Conservation (phyloP, 2,797 vertebrate genomes). For the Enteromius mattozi region DNA sequence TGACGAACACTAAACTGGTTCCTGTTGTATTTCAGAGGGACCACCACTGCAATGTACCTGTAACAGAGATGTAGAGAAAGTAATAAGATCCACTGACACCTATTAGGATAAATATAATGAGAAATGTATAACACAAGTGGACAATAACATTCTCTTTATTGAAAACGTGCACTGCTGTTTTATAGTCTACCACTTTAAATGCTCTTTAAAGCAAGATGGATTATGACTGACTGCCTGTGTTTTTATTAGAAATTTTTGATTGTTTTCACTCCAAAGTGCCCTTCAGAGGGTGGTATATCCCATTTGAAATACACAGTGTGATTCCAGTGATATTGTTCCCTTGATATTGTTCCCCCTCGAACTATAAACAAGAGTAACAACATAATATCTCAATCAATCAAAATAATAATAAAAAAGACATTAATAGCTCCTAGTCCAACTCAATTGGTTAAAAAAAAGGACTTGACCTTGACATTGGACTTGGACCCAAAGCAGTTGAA, state of each 20-base stretch:
- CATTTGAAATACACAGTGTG: background rate
- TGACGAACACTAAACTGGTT: constrained; percentile 80
- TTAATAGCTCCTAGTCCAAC: no score
- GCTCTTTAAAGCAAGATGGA: background rate
- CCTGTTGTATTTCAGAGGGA: constrained; percentile 80
- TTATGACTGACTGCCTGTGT: background rate
- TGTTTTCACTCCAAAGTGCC: no score
- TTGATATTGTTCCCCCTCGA: background rate
- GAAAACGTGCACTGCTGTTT: background rate
- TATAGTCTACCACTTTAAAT: background rate
- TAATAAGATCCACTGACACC: background rate
- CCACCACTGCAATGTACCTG: constrained; percentile 80
- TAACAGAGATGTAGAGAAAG: background rate
- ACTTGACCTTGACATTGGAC: background rate
- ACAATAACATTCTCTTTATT: background rate
- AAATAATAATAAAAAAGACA: no score
- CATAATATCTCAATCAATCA: no score
- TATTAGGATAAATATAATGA: background rate
- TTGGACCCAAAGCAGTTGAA: background rate
- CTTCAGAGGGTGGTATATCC: no score
- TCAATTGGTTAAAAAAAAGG: background rate
- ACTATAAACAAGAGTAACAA: background rate
- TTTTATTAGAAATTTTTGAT: background rate
- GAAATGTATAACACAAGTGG: background rate
- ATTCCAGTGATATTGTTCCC: background rate